Conservation (phyloP, 2,113 vertebrate genomes). For the Ammodytes marinus region DNA sequence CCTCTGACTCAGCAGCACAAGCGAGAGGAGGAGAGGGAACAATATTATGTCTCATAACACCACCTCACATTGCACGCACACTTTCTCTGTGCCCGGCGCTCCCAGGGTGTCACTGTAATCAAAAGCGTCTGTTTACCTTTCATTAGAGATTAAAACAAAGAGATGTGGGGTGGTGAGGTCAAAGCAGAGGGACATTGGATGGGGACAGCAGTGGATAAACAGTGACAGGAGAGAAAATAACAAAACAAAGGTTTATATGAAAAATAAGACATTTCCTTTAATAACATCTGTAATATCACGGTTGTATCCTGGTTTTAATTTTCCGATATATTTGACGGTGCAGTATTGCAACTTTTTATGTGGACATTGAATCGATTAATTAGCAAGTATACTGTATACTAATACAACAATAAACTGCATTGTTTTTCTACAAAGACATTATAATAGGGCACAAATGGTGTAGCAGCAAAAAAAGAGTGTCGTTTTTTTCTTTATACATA, state of each 20-base stretch:
- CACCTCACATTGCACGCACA: conserved; percentile 52
- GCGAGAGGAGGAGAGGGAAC: conserved; percentile 75
- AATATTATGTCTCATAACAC: conserved; percentile 88
- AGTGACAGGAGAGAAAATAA: conserved; percentile 57
- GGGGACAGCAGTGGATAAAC: conserved; percentile 35
- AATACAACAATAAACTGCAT: conserved; percentile 77
- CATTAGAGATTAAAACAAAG: conserved; percentile 78
- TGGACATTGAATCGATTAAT: conserved; percentile 74
- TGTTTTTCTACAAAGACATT: conserved; percentile 79
- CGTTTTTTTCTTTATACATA: conserved; percentile 72
- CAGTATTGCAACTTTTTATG: conserved; percentile 68
- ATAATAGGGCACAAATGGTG: conserved; percentile 87
- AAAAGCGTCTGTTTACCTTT: conserved; percentile 84
- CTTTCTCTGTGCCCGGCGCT: conserved; percentile 57
- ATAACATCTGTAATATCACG: conserved; percentile 84
- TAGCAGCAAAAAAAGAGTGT: conserved; percentile 86
- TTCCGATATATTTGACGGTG: conserved; percentile 72
- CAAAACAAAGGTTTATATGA: conserved; percentile 71
- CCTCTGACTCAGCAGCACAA: conserved; percentile 82
- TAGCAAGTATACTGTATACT: conserved; percentile 61
- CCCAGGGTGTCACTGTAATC: conserved; percentile 79
- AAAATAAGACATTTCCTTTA: conserved; percentile 89
- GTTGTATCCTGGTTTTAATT: conserved; percentile 74
- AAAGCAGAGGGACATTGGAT: conserved; percentile 26
- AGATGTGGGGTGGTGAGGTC: conserved; percentile 15